These are phyloP conservation scores for Caenorhabditis remanei DNA, from an alignment of 1,140 invertebrate species.

Conservation along the genomic window DNA sequence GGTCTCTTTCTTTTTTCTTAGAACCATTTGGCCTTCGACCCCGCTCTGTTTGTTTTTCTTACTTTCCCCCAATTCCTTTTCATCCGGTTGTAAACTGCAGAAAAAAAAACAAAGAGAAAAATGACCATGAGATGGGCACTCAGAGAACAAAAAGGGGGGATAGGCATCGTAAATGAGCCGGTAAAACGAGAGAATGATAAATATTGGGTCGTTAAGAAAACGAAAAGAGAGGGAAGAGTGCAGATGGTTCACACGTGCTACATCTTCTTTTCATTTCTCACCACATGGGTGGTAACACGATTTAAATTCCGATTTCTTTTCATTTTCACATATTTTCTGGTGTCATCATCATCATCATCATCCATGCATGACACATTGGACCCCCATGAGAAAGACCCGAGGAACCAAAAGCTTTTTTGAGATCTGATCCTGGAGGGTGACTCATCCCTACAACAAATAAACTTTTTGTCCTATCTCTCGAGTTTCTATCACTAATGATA, in stretches of 20 bases:
- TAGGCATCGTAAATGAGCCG: conserved; percentile 22
- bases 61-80: no score
- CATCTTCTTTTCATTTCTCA: background rate
- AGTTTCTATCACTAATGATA: background rate
- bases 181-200: conserved; percentile 45
- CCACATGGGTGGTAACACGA: conserved; percentile 18
- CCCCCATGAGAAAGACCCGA: background rate
- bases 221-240: background rate
- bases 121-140: background rate
- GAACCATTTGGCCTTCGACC: no score
- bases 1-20: no score
- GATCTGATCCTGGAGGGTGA: background rate
- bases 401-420: background rate
- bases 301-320: conserved; percentile 16
- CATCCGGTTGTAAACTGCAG: no score
- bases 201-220: conserved; percentile 31
- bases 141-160: background rate
- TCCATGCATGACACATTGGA: conserved; percentile 26
- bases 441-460: background rate
- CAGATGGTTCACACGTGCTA: conserved; percentile 48
- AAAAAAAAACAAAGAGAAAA: no score
- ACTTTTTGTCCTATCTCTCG: no score
- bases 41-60: no score
- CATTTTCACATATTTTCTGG: background rate
- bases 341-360: conserved; percentile 17